A percentile compares a stretch with the other conserved stretches of the same genome.
Conservation (phyloP, 2,113 vertebrate genomes). For the Anser brachyrhynchus region DNA sequence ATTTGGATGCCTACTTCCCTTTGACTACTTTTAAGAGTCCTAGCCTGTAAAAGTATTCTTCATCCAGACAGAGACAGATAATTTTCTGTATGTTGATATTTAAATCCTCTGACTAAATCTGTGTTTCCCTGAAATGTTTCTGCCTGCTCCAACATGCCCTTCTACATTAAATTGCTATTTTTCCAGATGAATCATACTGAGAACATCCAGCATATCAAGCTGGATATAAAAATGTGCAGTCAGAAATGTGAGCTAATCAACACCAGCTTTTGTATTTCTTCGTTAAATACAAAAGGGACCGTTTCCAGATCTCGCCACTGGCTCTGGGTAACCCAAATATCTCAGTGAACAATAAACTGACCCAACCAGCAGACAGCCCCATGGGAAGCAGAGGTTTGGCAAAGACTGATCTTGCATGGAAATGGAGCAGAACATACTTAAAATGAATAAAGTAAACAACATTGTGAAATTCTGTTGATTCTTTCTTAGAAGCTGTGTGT, state of each 20-base stretch:
- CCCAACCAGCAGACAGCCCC: neutral
- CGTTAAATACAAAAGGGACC: neutral
- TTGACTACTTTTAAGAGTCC: neutral
- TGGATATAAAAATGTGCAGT: neutral
- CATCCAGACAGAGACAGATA: neutral
- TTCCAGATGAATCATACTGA: conserved; percentile 12
- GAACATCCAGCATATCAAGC: neutral
- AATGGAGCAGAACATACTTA: neutral
- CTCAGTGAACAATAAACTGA: neutral
- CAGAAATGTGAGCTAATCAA: neutral
- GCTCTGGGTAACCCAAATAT: neutral
- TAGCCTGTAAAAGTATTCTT: neutral
- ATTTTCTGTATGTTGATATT: neutral
- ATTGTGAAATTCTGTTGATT: neutral
- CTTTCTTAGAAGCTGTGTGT: neutral
- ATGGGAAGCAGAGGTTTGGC: neutral
- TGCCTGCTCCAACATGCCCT: neutral
- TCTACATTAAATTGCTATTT: neutral
- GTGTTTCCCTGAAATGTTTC: neutral
- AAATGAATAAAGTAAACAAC: neutral
- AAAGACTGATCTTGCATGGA: neutral
- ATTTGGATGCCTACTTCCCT: neutral
- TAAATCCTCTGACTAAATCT: neutral
- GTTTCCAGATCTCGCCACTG: neutral
- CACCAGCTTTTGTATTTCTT: conserved; percentile 3